Percentiles rank a stretch among this genome's conserved stretches.
Evolutionary conservation across 2,797 vertebrate species (phyloP).

Genomic region (Nannoperca obscura): DNA sequence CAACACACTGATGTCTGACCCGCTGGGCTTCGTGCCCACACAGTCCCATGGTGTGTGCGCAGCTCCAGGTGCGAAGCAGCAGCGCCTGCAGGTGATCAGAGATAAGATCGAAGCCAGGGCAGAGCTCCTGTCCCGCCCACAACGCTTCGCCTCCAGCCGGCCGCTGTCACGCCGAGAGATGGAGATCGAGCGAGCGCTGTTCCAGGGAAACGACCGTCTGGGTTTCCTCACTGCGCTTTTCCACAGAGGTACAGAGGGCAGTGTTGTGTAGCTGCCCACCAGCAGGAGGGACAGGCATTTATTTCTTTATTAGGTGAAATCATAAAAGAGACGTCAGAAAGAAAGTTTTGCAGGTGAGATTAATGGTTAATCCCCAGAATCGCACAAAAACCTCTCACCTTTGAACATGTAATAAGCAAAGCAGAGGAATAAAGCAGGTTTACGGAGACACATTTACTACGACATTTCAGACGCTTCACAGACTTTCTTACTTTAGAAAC

Average conservation of each 20-base stretch:
- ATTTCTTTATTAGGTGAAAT: not conserved
- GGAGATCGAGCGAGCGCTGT: constrained; percentile 95
- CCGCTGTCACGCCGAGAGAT: constrained; percentile 93
- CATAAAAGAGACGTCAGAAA: too few relatives aligned
- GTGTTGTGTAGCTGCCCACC: too few relatives aligned
- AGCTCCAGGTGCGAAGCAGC: constrained; percentile 86
- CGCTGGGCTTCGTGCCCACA: not conserved
- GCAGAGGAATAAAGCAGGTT: not conserved
- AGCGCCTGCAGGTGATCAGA: constrained; percentile 89
- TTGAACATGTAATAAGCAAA: not conserved
- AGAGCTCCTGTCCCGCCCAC: constrained; percentile 89
- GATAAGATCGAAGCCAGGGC: constrained; percentile 90
- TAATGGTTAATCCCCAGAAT: not conserved
- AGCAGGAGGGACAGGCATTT: not conserved
- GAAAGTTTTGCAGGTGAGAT: not conserved
- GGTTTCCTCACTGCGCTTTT: constrained; percentile 92
- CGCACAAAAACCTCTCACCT: not conserved
- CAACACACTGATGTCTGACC: not conserved
- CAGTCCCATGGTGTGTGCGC: constrained; percentile 86
- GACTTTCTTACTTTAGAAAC: not conserved
- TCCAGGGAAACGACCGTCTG: constrained; percentile 90
- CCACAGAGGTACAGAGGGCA: constrained; percentile 86
- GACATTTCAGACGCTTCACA: not conserved
- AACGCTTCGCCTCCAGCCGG: constrained; percentile 91
- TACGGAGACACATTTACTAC: not conserved